Conservation (phyloP, 2,797 vertebrate genomes). For the Microctenopoma stevenorrisi region DNA sequence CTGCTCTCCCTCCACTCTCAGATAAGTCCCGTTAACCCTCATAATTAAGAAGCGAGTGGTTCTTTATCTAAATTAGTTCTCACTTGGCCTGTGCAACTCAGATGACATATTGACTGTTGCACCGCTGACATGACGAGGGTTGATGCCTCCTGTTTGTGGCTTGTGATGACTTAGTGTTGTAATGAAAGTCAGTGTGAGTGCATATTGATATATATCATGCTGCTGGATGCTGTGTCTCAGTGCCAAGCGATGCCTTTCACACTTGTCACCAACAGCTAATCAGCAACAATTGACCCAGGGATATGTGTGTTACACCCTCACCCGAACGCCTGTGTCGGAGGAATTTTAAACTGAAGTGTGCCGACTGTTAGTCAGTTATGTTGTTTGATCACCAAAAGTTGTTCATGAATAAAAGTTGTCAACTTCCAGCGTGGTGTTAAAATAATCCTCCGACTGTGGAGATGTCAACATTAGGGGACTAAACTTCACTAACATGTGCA, state of each 20-base stretch:
- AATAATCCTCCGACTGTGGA: too few relatives aligned
- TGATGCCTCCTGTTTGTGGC: conserved; percentile 36
- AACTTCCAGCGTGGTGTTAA: too few relatives aligned
- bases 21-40: conserved; percentile 17
- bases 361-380: conserved; percentile 38
- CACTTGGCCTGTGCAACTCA: conserved; percentile 18
- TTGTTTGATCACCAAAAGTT: conserved; percentile 6
- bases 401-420: too few relatives aligned
- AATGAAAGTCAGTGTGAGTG: conserved; percentile 23
- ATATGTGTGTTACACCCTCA: conserved; percentile 19
- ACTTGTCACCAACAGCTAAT: conserved; percentile 75
- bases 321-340: conserved; percentile 18
- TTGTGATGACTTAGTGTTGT: conserved; percentile 12
- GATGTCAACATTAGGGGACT: too few relatives aligned
- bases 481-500: too few relatives aligned
- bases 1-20: conserved; percentile 27
- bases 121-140: not conserved
- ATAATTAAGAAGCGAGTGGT: not conserved
- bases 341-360: conserved; percentile 42
- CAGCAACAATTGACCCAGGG: conserved; percentile 57
- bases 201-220: conserved; percentile 46
- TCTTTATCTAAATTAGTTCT: not conserved
- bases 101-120: conserved; percentile 15
- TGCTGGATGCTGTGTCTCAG: conserved; percentile 35
- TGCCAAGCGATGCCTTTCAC: conserved; percentile 70